Evolutionary conservation across 2,888 invertebrate species (phyloP).

Genomic region (Agriopis leucophaearia): DNA sequence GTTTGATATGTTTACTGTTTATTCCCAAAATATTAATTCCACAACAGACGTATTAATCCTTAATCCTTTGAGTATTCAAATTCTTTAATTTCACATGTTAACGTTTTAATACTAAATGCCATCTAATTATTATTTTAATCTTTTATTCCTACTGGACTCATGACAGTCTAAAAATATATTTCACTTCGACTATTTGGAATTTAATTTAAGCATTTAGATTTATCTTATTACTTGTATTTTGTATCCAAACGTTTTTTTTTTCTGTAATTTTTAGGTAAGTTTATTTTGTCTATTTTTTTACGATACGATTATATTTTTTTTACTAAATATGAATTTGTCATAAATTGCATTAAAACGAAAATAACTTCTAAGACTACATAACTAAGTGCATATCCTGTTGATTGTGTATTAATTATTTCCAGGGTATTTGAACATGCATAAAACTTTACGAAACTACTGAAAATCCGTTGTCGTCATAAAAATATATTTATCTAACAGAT

Average conservation of each 20-base stretch:
- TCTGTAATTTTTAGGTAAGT: not conserved
- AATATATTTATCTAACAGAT: too few relatives aligned
- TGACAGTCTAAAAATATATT: not conserved
- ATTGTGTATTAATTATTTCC: too few relatives aligned
- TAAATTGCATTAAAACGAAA: not conserved
- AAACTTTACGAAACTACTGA: too few relatives aligned
- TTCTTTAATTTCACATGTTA: not conserved
- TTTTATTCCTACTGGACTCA: not conserved
- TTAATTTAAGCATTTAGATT: not conserved
- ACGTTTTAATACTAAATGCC: not conserved
- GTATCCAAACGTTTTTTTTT: not conserved
- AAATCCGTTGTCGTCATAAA: too few relatives aligned
- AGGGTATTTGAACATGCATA: too few relatives aligned
- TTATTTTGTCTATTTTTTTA: constrained; percentile 8
- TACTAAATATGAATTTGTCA: not conserved
- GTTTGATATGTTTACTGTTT: not conserved
- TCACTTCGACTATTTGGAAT: constrained; percentile 1
- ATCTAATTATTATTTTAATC: not conserved
- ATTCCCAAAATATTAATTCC: not conserved
- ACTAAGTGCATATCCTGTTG: too few relatives aligned
- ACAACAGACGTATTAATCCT: too few relatives aligned
- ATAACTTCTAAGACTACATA: too few relatives aligned
- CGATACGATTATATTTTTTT: not conserved
- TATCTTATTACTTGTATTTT: not conserved
- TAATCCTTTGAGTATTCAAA: not conserved